Percentiles rank a stretch among this genome's conserved stretches.
These are phyloP conservation scores for Nemotelus nigrinus DNA, from an alignment of 2,888 invertebrate species.

Conservation along the genomic window DNA sequence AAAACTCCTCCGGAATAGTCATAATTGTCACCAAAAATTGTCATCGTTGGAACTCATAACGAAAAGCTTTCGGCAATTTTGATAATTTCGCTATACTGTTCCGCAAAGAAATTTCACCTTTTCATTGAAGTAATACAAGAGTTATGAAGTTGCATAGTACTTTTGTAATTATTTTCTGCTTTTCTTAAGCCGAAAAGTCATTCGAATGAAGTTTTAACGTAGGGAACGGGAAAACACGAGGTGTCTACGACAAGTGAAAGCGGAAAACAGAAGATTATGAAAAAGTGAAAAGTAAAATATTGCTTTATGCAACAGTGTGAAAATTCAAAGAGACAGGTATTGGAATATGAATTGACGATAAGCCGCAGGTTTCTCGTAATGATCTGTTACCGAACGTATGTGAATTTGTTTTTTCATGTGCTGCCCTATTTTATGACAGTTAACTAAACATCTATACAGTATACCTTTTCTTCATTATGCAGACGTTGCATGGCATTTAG, in stretches of 20 bases:
- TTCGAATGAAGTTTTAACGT: constrained; percentile 29
- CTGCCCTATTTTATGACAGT: no score
- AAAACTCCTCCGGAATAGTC: constrained; percentile 18
- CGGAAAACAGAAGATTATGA: background rate
- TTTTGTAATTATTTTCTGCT: constrained; percentile 34
- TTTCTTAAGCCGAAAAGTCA: background rate
- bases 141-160: constrained; percentile 8
- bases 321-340: no score
- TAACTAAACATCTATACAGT: no score
- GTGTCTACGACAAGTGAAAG: background rate
- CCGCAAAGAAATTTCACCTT: constrained; percentile 4
- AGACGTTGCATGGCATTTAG: no score
- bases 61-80: constrained; percentile 42
- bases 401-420: no score
- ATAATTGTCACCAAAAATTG: constrained; percentile 39
- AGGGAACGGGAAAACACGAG: background rate
- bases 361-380: no score
- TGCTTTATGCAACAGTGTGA: no score
- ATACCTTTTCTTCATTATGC: no score
- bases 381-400: no score
- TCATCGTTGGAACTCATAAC: constrained; percentile 21
- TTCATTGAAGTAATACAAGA: background rate
- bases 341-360: no score
- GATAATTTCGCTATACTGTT: constrained; percentile 38
- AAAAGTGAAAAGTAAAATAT: background rate